Evolutionary conservation across 2,888 invertebrate species (phyloP), one percentile per base, ranked within the genome.

Genomic region (Euclidia mi): DNA sequence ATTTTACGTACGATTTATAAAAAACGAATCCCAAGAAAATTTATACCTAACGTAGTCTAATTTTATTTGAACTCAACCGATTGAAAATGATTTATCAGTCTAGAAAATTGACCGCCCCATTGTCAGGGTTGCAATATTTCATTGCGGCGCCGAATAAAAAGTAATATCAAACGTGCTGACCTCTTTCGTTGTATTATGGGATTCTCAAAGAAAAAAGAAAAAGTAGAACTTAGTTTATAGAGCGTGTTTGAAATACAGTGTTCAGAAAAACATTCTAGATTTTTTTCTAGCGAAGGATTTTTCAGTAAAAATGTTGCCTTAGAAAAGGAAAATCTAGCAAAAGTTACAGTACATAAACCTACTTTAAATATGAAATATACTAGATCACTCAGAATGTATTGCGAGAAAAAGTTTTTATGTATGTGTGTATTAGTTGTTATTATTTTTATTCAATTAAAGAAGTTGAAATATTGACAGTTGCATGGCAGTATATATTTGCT

Each of bases 41-140:
- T 25, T 25, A 72, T 56, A 72, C 57, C 65, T 57, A 56, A 56
- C 47, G 42, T 44, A 60, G 38, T 64, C 61, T 55, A 64, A 67
- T 65, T 61, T 72, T 57, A 64, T 61, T 67, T 62, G 56, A 56
- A 58, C 58, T 53, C 57, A 65, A 34, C 44, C 74, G 59, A 68
- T 68, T 67, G 71, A 68, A 65, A 61, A 62, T 73, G 71, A 72
- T 71, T 73, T 73, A 72, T n/a, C 35, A 43, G 68, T 65, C 47
- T 70, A 40, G 48, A 38, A 48, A 61, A 57, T 61, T 57, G 67
- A 72, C 67, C 61, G 66, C 25, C 45, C 49, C 52, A 62, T 61
- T 67, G 51, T 70, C 45, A 18, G 47, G 52, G 59, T 38, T 49
- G 53, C 53, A 32, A 56, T 70, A 67, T 67, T 64, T 70, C 38